Base-by-base conservation (phyloP, 2,797 vertebrate genomes). In the Tympanoctomys barrerae region DNA sequence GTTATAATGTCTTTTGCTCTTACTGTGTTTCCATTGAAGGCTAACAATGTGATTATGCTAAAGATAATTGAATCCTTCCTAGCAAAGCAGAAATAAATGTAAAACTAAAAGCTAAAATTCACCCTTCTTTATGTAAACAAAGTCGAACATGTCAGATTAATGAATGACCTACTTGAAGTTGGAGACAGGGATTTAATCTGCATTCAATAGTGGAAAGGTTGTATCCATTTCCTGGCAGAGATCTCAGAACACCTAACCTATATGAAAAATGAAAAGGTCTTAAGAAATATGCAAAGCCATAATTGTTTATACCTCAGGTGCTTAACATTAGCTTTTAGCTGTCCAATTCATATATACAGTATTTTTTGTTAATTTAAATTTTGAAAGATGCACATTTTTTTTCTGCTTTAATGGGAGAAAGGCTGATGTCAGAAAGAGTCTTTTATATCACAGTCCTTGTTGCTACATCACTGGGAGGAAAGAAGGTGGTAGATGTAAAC, bases 31-130 rank as follows among this genome's bases (percentile, higher is more conserved):
- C 94, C 77, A 95, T 71, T 91, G 62, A 96, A 94, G 49, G 26
- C 61, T 36, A 85, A 85, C 19, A 95, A 75, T 81, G 16, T 64
- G 18, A 92, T 89, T 77, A 81, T 80, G 33, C 42, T 71, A 78
- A 96, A 96, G 61, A 92, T 61, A 89, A 94, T 36, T 18, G 49
- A 88, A 86, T 82, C 26, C 46, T 92, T 87, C 77, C 62, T 82
- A 80, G n/a, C 71, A 91, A 94, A 52, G 26, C 12, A 95, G 49
- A 95, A 92, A 91, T 33, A 95, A 95, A 94, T 87, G 33, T 62
- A 96, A 95, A 96, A 82, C 42, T 81, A 89, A 95, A 96, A 94
- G 52, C 49, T 85, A 83, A 96, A 87, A 89, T 57, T 96, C 77
- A 94, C 64, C 71, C 42, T 82, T 13, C 79, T 64, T 49, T 92